Evolutionary conservation across 2,888 invertebrate species (phyloP).

Genomic region (Agonopterix alstromeriana): DNA sequence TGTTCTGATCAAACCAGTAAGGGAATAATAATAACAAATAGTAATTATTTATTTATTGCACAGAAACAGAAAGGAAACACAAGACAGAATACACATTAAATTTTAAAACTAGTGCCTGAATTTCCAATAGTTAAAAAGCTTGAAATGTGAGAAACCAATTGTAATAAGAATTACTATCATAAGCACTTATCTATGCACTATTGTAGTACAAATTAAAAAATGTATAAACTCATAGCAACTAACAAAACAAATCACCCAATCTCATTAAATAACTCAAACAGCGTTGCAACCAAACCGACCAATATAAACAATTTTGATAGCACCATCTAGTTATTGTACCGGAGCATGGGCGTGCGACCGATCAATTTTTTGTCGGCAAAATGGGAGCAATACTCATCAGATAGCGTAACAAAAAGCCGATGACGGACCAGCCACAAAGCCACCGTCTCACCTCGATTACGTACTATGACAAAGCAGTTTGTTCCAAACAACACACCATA

Average conservation of each 20-base stretch:
- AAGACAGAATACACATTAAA: too few relatives aligned
- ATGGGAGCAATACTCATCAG: conserved; percentile 75
- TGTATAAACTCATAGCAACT: too few relatives aligned
- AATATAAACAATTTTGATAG: conserved; percentile 7
- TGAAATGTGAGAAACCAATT: too few relatives aligned
- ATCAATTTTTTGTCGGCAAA: conserved; percentile 55
- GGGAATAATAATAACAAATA: too few relatives aligned
- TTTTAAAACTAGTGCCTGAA: too few relatives aligned
- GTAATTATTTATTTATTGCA: too few relatives aligned
- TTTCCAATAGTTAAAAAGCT: too few relatives aligned
- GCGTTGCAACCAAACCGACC: background rate
- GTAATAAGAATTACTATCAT: too few relatives aligned
- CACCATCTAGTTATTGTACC: conserved; percentile 11
- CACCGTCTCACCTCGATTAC: conserved; percentile 72
- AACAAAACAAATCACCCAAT: background rate
- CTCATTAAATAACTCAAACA: background rate
- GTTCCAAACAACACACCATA: conserved; percentile 68
- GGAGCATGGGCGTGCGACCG: conserved; percentile 27
- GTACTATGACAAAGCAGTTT: conserved; percentile 74
- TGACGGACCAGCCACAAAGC: conserved; percentile 66
- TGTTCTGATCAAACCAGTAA: too few relatives aligned
- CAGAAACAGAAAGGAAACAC: too few relatives aligned
- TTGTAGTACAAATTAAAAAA: too few relatives aligned
- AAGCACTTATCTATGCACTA: too few relatives aligned
- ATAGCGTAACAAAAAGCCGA: conserved; percentile 68